phyloP scores from a whole-genome alignment of 1,140 invertebrate species.

The Bactericera cockerelli region DNA sequence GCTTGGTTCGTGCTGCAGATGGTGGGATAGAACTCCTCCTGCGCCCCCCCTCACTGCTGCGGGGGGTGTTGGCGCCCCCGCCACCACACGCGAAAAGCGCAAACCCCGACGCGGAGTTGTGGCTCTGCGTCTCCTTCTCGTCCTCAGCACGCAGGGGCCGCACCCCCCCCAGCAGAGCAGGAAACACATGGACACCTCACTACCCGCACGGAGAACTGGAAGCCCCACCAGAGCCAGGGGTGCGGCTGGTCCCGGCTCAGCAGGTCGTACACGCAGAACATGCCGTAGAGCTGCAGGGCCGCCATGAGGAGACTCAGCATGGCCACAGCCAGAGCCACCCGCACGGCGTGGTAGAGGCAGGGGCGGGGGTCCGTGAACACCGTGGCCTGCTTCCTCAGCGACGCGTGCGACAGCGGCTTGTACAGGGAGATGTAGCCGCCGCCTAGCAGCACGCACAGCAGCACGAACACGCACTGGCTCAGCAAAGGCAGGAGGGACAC shows the following conservation, averaged over 20 bases:
- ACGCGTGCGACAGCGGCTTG: constrained; percentile 30
- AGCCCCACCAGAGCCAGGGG: constrained; percentile 77
- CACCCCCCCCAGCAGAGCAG: constrained; percentile 59
- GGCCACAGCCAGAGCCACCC: constrained; percentile 69
- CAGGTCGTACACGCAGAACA: constrained; percentile 49
- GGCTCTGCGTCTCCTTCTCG: constrained; percentile 31
- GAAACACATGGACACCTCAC: constrained; percentile 70
- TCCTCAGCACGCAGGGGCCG: constrained; percentile 29
- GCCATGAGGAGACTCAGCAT: constrained; percentile 66
- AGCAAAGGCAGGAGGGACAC: constrained; percentile 48
- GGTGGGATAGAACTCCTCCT: constrained; percentile 52
- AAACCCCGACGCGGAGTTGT: constrained; percentile 36
- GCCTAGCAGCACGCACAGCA: constrained; percentile 60
- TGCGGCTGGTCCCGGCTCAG: constrained; percentile 32
- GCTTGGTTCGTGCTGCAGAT: constrained; percentile 73
- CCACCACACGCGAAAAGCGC: constrained; percentile 51
- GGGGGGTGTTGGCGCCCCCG: constrained; percentile 25
- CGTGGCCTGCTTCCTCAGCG: constrained; percentile 29
- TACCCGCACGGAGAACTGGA: constrained; percentile 64
- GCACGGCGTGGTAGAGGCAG: constrained; percentile 47
- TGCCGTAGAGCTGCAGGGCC: constrained; percentile 63
- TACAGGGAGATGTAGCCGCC: constrained; percentile 73
- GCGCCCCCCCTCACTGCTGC: constrained; percentile 18
- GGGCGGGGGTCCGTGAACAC: constrained; percentile 31
- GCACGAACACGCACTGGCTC: constrained; percentile 66